Conservation (phyloP, 1,140 invertebrate species). For the Phortica variegata region DNA sequence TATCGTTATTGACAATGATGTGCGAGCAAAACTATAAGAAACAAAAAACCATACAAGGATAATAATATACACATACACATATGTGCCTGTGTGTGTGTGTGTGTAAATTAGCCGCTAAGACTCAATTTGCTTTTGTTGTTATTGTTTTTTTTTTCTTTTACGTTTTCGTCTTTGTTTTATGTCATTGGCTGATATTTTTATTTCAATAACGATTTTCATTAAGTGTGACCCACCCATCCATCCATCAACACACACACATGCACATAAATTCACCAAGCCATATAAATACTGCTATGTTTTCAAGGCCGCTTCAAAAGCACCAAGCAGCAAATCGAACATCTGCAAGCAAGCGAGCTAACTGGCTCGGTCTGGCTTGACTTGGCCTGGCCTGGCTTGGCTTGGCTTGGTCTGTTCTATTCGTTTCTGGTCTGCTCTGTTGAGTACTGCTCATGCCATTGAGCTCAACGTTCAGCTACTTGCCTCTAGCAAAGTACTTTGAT, state of each 20-base stretch:
- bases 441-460: too few relatives aligned
- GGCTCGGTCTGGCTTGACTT: too few relatives aligned
- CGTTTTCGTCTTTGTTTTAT: conserved; percentile 14
- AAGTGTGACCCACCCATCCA: conserved; percentile 12
- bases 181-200: conserved; percentile 36
- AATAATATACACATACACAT: background rate
- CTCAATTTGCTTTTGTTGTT: too few relatives aligned
- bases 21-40: background rate
- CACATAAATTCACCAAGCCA: background rate
- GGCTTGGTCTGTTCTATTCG: too few relatives aligned
- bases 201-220: conserved; percentile 33
- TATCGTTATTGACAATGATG: background rate
- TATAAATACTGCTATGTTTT: background rate
- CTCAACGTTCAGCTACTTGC: too few relatives aligned
- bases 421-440: too few relatives aligned
- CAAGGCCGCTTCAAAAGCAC: conserved; percentile 13
- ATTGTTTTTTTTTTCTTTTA: conserved; percentile 14
- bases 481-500: too few relatives aligned
- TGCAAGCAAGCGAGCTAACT: too few relatives aligned
- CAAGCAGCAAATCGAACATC: conserved; percentile 29
- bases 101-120: too few relatives aligned
- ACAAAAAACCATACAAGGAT: background rate
- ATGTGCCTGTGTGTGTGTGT: too few relatives aligned
- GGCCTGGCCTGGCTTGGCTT: conserved; percentile 14
- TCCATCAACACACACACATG: background rate